These are phyloP conservation scores for Heliconius erato DNA, from an alignment of 2,888 invertebrate genomes.

Conservation along the genomic window DNA sequence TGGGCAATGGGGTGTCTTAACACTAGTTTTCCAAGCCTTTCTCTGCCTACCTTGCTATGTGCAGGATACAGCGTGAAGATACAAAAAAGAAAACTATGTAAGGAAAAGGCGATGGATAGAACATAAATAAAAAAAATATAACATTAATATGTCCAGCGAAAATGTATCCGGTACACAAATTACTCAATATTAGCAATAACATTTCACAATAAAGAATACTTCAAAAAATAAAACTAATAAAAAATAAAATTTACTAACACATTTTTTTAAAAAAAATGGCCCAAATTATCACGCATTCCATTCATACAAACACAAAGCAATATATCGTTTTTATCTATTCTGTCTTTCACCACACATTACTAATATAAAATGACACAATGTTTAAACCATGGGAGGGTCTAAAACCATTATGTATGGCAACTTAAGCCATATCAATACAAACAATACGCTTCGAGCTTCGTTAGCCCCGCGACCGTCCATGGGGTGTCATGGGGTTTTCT, in stretches of 20 bases:
- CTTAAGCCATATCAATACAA: conserved; percentile 61
- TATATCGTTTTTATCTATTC: background rate
- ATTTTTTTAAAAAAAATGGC: background rate
- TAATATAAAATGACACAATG: conserved; percentile 46
- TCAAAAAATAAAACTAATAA: background rate
- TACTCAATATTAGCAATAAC: background rate
- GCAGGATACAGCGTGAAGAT: too few species aligned
- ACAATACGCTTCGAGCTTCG: conserved; percentile 81
- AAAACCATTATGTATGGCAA: conserved; percentile 54
- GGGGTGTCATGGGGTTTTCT: conserved; percentile 55
- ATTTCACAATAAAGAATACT: background rate
- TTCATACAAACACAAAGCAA: background rate
- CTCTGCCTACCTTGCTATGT: too few species aligned
- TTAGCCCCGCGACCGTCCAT: conserved; percentile 61
- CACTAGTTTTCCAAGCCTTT: too few species aligned
- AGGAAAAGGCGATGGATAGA: too few species aligned
- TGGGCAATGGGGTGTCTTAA: too few species aligned
- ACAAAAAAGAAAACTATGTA: too few species aligned
- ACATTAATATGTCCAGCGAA: too few species aligned
- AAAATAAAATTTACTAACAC: background rate
- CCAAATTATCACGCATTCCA: conserved; percentile 15
- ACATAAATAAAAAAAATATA: too few species aligned
- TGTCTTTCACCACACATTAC: conserved; percentile 7
- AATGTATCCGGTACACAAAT: too few species aligned
- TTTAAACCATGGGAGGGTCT: conserved; percentile 48